phyloP scores from a whole-genome alignment of 2,113 vertebrate genomes.

The Deroptyus accipitrinus region DNA sequence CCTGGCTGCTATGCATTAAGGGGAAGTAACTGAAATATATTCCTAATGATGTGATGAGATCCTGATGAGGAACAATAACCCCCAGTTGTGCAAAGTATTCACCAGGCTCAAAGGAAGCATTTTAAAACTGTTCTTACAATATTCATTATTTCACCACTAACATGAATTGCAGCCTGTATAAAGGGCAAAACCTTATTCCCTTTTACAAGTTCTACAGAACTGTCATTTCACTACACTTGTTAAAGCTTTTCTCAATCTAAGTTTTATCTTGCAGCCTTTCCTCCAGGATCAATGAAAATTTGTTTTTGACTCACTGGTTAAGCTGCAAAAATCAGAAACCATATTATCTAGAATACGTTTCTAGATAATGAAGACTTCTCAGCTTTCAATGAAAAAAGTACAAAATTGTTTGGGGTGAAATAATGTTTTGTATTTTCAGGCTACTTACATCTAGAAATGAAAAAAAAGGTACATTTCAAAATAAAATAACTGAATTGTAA shows the following conservation, averaged over 20 bases:
- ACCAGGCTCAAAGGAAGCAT: constrained; percentile 20
- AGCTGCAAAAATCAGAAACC: neutral
- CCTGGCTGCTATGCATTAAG: neutral
- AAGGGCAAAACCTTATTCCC: neutral
- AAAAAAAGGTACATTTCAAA: neutral
- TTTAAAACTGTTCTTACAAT: neutral
- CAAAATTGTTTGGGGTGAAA: neutral
- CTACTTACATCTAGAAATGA: neutral
- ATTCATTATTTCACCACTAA: neutral
- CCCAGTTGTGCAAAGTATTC: constrained; percentile 6
- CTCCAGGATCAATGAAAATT: neutral
- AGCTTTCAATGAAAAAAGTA: neutral
- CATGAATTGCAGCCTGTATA: neutral
- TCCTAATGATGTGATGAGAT: constrained; percentile 20
- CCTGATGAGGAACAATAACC: neutral
- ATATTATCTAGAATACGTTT: neutral
- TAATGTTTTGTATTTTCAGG: neutral
- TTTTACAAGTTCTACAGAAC: neutral
- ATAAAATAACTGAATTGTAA: neutral
- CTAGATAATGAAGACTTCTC: neutral
- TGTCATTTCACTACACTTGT: neutral
- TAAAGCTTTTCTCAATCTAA: neutral
- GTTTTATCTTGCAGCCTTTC: neutral
- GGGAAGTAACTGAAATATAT: neutral
- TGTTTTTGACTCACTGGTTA: neutral